Evolutionary conservation across 2,888 invertebrate species (phyloP), one percentile per base, ranked within the genome.

Genomic region (Nomada flava): DNA sequence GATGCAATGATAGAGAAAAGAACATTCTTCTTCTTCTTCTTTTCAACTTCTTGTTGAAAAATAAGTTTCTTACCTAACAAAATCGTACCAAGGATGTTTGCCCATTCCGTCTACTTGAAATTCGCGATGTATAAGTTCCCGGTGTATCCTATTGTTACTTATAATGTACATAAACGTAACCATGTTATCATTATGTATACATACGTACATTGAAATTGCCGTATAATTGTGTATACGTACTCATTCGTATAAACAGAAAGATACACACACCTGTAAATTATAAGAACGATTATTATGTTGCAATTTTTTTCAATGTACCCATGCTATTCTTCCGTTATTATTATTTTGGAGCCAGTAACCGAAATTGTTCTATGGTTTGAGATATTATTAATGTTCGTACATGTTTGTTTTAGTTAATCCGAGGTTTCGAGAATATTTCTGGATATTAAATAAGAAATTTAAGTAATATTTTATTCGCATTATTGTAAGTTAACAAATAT

Each of bases 101-200:
- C 44, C 55, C 53, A 13, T 57, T 72, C 60, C 52, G 69, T 79
- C 57, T 69, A 59, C 11, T 75, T 20, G 44, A 47, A 55, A 64
- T 26, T 73, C 62, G 53, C n/a, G 15, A 47, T 83, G 29, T 20
- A 67, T 13, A 10, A 83, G 15, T 60, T 15, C n/a, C 23, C n/a
- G 9, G 55, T 47, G 5, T 42, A 64, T 52, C 3, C 18, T 67
- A 26, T 63, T 52, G 44, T 50, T 52, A 26, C 15, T 44, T 29
- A 65, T 18, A 36, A 59, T 82, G 74, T 82, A 75, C 23, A 74
- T 74, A 78, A 73, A 62, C 44, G 2, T 63, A 70, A n/a, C 13
- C 29, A 13, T 36, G 20, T 23, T 79, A 47, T 42, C 67, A 50
- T 42, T 52, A 75, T 20, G 55, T 75, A 68, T 47, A 36, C 42